These are phyloP conservation scores for Drosophila oshimai DNA, from an alignment of 1,140 invertebrate genomes.

Conservation along the genomic window DNA sequence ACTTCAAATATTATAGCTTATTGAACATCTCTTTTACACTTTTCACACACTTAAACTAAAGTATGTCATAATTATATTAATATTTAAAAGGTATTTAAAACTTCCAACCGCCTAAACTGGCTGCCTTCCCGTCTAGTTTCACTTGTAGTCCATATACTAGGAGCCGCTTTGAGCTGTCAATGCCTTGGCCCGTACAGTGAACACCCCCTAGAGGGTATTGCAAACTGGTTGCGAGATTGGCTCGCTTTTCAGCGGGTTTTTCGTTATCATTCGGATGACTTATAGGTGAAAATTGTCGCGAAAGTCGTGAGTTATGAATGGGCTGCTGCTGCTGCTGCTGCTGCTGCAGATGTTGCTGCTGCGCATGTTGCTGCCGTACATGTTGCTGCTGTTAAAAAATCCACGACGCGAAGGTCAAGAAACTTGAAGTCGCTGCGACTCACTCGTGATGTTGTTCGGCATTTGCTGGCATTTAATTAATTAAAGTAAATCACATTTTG, in stretches of 20 bases:
- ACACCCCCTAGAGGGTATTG: slow-evolving; percentile 3
- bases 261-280: slow-evolving; percentile 74
- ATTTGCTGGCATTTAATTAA: slow-evolving; percentile 62
- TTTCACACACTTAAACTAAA: too few relatives aligned
- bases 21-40: too few relatives aligned
- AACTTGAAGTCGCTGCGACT: slow-evolving; percentile 50
- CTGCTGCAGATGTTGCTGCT: neutral
- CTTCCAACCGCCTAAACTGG: neutral
- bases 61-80: too few relatives aligned
- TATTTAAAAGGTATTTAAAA: neutral
- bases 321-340: slow-evolving; percentile 4
- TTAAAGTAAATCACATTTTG: slow-evolving; percentile 72
- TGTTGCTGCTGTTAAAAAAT: slow-evolving; percentile 44
- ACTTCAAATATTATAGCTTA: too few relatives aligned
- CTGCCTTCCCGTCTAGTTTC: slow-evolving; percentile 4
- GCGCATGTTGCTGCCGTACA: neutral
- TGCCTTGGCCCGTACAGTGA: neutral
- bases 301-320: slow-evolving; percentile 78
- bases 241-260: slow-evolving; percentile 48
- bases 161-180: slow-evolving; percentile 1
- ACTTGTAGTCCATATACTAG: neutral
- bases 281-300: slow-evolving; percentile 80
- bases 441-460: slow-evolving; percentile 12
- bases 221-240: slow-evolving; percentile 48
- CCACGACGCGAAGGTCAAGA: slow-evolving; percentile 65